Percentiles rank a stretch among this genome's conserved stretches.
phyloP scores from a whole-genome alignment of 2,113 vertebrate species.

The Thunnus thynnus region DNA sequence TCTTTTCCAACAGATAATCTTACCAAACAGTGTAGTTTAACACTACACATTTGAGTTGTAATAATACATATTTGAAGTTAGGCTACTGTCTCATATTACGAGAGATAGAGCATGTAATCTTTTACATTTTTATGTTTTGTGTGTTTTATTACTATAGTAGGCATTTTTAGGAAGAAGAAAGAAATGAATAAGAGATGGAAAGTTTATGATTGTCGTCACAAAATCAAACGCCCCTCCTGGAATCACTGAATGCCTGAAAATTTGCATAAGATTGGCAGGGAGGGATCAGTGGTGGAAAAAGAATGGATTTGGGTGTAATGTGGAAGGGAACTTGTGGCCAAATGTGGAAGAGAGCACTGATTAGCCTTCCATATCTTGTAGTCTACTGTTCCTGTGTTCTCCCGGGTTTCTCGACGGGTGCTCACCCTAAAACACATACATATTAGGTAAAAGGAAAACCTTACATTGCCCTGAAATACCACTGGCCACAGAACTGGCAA shows the following conservation, averaged over 20 bases:
- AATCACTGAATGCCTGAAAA: not conserved
- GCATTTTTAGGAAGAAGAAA: too few species aligned
- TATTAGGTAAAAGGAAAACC: conserved; percentile 18
- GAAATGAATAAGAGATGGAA: not conserved
- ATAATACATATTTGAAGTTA: not conserved
- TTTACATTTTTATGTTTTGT: not conserved
- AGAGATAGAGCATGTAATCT: too few species aligned
- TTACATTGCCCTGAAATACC: conserved; percentile 4
- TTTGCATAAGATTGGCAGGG: not conserved
- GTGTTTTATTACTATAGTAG: not conserved
- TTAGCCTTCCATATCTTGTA: not conserved
- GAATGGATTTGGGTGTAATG: not conserved
- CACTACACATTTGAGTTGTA: not conserved
- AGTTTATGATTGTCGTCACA: not conserved
- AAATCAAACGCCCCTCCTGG: not conserved
- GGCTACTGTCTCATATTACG: not conserved
- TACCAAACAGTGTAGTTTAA: not conserved
- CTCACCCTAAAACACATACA: conserved; percentile 9
- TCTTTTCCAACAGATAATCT: not conserved
- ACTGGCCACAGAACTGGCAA: conserved; percentile 5
- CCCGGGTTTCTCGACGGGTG: not conserved
- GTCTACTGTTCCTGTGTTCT: not conserved
- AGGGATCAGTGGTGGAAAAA: not conserved
- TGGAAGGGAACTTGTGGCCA: too few species aligned
- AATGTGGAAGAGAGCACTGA: not conserved